Conservation (phyloP, 2,888 invertebrate genomes). For the Conops quadrifasciatus region DNA sequence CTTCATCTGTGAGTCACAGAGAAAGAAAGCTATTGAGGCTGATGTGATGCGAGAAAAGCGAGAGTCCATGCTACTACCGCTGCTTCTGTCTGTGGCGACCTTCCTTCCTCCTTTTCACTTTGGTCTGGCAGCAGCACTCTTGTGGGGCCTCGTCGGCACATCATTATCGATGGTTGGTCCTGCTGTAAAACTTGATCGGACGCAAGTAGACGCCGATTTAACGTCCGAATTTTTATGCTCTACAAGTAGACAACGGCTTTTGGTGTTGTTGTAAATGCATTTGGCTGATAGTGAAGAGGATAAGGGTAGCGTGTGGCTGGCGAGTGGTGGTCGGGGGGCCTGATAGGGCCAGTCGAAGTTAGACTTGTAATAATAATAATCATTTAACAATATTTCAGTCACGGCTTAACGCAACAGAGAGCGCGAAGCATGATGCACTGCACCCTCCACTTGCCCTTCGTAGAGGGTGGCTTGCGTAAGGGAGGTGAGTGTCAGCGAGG, state of each 20-base stretch:
- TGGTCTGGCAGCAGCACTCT: too few relatives aligned
- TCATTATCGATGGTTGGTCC: conserved; percentile 10
- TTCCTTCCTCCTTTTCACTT: too few relatives aligned
- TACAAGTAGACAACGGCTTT: conserved; percentile 19
- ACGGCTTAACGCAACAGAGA: not conserved
- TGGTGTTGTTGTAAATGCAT: conserved; percentile 8
- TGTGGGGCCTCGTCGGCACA: conserved; percentile 22
- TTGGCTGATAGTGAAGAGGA: not conserved
- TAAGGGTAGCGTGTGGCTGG: not conserved
- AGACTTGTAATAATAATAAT: conserved; percentile 10
- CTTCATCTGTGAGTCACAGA: too few relatives aligned
- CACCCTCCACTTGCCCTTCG: too few relatives aligned
- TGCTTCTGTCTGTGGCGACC: too few relatives aligned
- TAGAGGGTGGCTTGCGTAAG: not conserved
- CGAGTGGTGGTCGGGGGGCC: conserved; percentile 1
- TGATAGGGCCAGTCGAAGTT: not conserved
- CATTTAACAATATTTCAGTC: conserved; percentile 20
- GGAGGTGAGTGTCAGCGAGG: not conserved
- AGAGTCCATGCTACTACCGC: too few relatives aligned
- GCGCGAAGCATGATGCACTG: too few relatives aligned
- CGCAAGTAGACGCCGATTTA: conserved; percentile 34
- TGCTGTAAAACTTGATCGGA: not conserved
- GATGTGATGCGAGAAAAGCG: too few relatives aligned
- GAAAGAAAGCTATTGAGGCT: too few relatives aligned
- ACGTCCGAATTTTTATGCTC: conserved; percentile 38